phyloP scores from a whole-genome alignment of 2,113 vertebrate species.

The Xenotilapia longispinis region DNA sequence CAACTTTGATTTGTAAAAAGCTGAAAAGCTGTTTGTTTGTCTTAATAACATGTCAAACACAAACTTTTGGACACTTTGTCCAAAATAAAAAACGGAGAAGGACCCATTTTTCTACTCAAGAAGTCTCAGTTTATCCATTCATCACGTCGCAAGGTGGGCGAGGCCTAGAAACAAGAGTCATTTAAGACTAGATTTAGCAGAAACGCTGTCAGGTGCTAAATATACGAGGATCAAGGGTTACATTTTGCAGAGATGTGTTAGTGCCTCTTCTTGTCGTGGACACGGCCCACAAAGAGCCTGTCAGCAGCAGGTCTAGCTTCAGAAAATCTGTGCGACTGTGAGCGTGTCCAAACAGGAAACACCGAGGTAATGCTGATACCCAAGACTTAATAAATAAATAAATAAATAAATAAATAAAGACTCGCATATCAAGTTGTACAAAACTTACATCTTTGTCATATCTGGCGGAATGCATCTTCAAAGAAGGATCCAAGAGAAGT shows the following conservation, averaged over 20 bases:
- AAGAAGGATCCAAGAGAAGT: neutral
- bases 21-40: neutral
- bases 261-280: neutral
- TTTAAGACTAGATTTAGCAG: neutral
- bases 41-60: neutral
- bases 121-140: neutral
- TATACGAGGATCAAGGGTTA: neutral
- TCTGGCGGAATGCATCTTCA: conserved; percentile 45
- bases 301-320: neutral
- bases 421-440: neutral
- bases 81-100: neutral
- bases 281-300: neutral
- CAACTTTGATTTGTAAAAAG: neutral
- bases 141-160: neutral
- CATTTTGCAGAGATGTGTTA: neutral
- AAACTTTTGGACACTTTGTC: neutral
- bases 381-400: neutral
- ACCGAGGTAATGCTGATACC: neutral
- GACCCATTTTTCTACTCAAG: neutral
- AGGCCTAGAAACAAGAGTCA: neutral
- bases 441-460: conserved; percentile 45
- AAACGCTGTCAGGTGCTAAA: neutral
- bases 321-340: neutral
- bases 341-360: neutral
- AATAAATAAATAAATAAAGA: neutral